Evolutionary conservation across 1,140 invertebrate genomes (phyloP), one percentile per base, ranked within the genome.

Genomic region (Tribolium madens): DNA sequence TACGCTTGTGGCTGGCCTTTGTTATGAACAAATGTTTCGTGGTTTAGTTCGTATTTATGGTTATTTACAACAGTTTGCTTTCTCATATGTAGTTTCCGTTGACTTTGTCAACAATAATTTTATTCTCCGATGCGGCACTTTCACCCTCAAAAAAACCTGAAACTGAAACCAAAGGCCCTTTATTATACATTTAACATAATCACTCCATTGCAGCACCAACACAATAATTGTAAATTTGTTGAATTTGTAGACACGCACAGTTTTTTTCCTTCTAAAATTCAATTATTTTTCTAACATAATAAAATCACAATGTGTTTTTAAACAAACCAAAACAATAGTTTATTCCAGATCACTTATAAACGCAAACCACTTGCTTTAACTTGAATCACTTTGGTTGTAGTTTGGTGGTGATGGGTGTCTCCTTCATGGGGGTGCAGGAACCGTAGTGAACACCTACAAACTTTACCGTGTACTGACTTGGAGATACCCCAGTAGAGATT

Each of bases 401-500:
- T 12, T 4, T 0, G 7, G n/a, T 42, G 9, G 2, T 7, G 36
- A 10, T 10, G 10, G 26, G 33, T 15, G 42, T 52, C 69, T 5
- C 21, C 6, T 4, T 3, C 17, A 42, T 42, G 36, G 36, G 36
- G 36, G 36, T 42, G 36, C 47, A 21, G 68, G 14, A n/a, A 68
- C 53, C 76, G 72, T 75, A 36, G 72, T 48, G 71, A 47, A 77
- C 76, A 78, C 76, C 72, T 78, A 78, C 57, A 75, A 78, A 78
- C 36, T 71, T 48, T 64, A 78, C 46, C 60, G 76, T 69, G 72
- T 53, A 78, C 76, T 78, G 70, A 75, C 70, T 73, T 52, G 46
- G 47, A 78, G 76, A 78, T 78, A 78, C 76, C 70, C 75, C 36
- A 73, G 71, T 69, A 73, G 70, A 77, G 80, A 79, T 77, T 77